These are phyloP conservation scores for Naja naja DNA, from an alignment of 2,113 vertebrate genomes.

Conservation along the genomic window DNA sequence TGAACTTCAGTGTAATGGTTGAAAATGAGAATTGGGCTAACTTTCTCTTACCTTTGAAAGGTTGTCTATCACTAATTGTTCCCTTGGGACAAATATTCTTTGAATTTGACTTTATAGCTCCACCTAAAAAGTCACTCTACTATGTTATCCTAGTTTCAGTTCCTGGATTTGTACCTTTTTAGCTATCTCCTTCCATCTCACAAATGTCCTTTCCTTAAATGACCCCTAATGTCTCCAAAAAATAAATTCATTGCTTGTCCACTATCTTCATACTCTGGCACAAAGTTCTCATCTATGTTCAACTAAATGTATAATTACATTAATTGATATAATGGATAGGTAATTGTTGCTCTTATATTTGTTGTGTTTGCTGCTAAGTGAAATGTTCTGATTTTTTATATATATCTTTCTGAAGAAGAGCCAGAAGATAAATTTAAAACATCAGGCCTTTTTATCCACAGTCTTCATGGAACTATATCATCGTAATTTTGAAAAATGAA, in stretches of 20 bases:
- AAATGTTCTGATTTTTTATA: constrained; percentile 33
- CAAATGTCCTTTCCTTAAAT: constrained; percentile 9
- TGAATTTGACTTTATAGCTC: background rate
- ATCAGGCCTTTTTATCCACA: constrained; percentile 1
- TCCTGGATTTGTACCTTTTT: background rate
- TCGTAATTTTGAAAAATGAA: constrained; percentile 34
- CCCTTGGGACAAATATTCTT: background rate
- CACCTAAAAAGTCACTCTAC: background rate
- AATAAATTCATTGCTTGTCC: constrained; percentile 19
- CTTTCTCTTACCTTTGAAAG: background rate
- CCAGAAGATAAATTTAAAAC: background rate
- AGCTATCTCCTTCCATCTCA: background rate
- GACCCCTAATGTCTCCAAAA: background rate
- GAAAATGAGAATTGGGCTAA: background rate
- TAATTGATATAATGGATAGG: constrained; percentile 30
- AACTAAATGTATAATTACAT: constrained; percentile 12
- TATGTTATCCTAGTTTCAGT: background rate
- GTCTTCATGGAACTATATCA: constrained; percentile 15
- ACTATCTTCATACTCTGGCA: background rate
- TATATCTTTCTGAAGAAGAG: constrained; percentile 18
- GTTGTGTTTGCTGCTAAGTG: constrained; percentile 21
- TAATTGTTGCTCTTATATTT: constrained; percentile 27
- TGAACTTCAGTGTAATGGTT: background rate
- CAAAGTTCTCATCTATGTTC: constrained; percentile 6
- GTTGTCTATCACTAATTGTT: background rate